Percentiles rank a stretch among this genome's conserved stretches.
Conservation (phyloP, 2,113 vertebrate genomes). For the Gallinago undulata region DNA sequence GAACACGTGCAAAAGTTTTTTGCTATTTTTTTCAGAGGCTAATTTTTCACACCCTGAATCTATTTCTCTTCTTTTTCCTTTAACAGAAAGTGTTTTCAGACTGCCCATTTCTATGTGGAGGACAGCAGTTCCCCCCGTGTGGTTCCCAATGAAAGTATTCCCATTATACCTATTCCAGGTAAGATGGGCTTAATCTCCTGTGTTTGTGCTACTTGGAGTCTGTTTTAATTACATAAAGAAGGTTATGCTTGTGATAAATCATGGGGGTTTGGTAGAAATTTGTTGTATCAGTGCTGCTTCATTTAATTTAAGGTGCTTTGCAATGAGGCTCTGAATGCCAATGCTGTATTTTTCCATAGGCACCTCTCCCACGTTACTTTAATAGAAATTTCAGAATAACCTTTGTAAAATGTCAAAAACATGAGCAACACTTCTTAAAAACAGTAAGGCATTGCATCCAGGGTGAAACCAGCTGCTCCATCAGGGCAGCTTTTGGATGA, state of each 20-base stretch:
- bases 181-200: constrained; percentile 47
- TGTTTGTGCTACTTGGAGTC: neutral
- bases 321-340: neutral
- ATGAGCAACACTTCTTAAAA: neutral
- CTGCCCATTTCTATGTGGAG: constrained; percentile 97
- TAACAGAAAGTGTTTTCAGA: constrained; percentile 97
- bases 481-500: neutral
- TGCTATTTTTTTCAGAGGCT: neutral
- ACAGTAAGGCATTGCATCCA: neutral
- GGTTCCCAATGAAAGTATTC: constrained; percentile 95
- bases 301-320: neutral
- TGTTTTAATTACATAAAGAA: neutral
- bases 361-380: neutral
- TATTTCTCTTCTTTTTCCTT: constrained; percentile 22
- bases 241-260: neutral
- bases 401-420: constrained; percentile 51
- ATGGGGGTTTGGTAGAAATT: neutral
- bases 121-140: constrained; percentile 95
- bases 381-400: constrained; percentile 35
- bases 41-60: constrained; percentile 14
- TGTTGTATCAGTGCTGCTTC: neutral
- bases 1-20: neutral
- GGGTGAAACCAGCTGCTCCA: neutral
- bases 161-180: constrained; percentile 96
- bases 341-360: constrained; percentile 1